Conservation (phyloP, 1,140 invertebrate genomes). For the Microplitis demolitor region DNA sequence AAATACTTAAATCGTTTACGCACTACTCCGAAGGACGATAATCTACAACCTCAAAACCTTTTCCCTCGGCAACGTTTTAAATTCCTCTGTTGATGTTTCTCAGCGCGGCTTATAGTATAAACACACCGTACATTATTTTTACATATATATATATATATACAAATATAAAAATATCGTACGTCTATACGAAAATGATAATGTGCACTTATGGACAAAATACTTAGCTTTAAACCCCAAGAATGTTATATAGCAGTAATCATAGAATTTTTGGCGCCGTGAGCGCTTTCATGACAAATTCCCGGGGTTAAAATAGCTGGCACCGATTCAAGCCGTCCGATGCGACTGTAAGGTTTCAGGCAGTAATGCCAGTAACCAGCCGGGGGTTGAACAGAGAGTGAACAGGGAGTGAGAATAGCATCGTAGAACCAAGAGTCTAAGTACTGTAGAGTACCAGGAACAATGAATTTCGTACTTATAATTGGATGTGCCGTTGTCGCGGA, state of each 20-base stretch:
- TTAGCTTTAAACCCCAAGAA: neutral
- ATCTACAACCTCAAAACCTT: too few relatives aligned
- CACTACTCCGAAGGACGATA: too few relatives aligned
- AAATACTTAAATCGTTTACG: too few relatives aligned
- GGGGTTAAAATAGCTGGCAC: constrained; percentile 39
- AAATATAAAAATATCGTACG: too few relatives aligned
- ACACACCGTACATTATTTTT: too few relatives aligned
- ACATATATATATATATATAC: too few relatives aligned
- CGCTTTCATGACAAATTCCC: constrained; percentile 36
- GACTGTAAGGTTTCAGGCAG: too few relatives aligned
- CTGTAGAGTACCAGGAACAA: constrained; percentile 38
- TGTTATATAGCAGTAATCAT: constrained; percentile 20
- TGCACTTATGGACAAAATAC: too few relatives aligned
- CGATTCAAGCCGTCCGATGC: constrained; percentile 39
- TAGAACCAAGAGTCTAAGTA: constrained; percentile 6
- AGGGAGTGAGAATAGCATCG: neutral
- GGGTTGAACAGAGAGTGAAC: neutral
- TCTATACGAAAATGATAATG: too few relatives aligned
- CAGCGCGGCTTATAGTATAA: too few relatives aligned
- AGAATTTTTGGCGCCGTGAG: constrained; percentile 47
- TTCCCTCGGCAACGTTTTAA: too few relatives aligned
- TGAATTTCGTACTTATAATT: constrained; percentile 59
- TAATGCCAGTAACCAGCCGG: neutral
- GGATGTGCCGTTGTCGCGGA: constrained; percentile 50
- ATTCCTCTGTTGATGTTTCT: too few relatives aligned